Base-by-base conservation (phyloP, 2,888 invertebrate genomes). In the Lordiphosa andalusiaca region DNA sequence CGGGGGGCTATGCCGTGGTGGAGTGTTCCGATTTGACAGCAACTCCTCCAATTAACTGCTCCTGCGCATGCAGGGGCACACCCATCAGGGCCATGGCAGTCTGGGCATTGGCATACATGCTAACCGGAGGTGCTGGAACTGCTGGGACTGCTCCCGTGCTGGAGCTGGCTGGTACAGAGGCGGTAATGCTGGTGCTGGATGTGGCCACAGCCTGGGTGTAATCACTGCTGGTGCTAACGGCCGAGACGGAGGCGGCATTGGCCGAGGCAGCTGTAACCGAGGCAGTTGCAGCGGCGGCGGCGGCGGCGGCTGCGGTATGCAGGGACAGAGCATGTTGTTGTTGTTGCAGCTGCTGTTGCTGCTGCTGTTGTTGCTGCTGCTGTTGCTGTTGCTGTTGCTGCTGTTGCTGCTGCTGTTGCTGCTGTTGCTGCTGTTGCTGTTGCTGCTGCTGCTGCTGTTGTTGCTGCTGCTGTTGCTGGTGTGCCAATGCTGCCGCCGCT, bases 1-100 rank as follows among this genome's bases (percentile, higher is more conserved):
- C 16, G 9, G 74, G 69, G 74, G 86, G 88, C 88, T 87, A 87
- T 88, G 88, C 88, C 48, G 85, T 84, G 58, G 86, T 73, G 40
- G 85, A 71, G 53, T 85, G 86, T 62, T 85, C 86, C 59, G 86
- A 78, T 25, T 86, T 85, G 35, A 69, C 70, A 5, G 65, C 63
- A 35, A 64, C 62, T 38, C 67, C 69, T 1, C 56, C 64, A 13
- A 70, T 63, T 9, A 70, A 51, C 46, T 70, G 70, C 50, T 70
- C 66, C 39, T 70, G 63, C 7, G 74, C 53, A 35, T 56, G 63
- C 25, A 77, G 75, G 10, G 80, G 69, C 35, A 81, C 69, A 44
- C 86, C 83, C 84, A 85, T 86, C 33, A 85, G 53, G 12, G 81
- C 69, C 71, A 86, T 65, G 10, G 82, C 80, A 23, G 80, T 67